Evolutionary conservation across 1,140 invertebrate species (phyloP), one percentile per base, ranked within the genome.

Genomic region (Nixonia krombeini): DNA sequence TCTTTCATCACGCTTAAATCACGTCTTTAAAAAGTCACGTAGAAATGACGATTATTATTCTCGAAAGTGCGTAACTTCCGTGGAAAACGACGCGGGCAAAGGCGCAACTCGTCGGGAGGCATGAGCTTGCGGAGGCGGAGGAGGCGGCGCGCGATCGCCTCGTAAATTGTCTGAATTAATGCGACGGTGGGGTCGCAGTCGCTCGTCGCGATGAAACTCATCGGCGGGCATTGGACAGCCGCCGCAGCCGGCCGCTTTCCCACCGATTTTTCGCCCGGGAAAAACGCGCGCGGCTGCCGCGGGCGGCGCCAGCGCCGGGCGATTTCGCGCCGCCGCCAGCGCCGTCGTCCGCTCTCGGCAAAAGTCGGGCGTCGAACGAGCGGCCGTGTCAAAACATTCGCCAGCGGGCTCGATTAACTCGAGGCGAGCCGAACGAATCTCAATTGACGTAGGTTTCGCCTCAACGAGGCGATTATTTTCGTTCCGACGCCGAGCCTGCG

Each of bases 131-230:
- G 58, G 55, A 69, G 65, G 59, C 58, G 59, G 66, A 63, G 45
- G n/a, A n/a, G n/a, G n/a, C n/a, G n/a, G n/a, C n/a, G 58, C 61
- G 64, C 62, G 74, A 74, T 63, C 70, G 46, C 67, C 57, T 72
- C 74, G 73, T 78, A 80, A 81, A 81, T 81, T 81, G 79, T 70
- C 76, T 80, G 72, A 81, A 81, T 81, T 81, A 79, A 77, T 72
- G 52, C 69, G 57, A 59, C 73, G 66, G 66, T 78, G 66, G 79
- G 79, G 79, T 80, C 75, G 70, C 62, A 58, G 58, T 63, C 58
- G 56, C 65, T 53, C 52, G 68, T 65, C 56, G 73, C 46, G 70
- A 76, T 78, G 64, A 72, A 77, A 74, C 72, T 79, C 29, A 21
- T 21, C 56, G 67, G 63, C 70, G 35, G n/a, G 41, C 58, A 40